These are phyloP conservation scores for Nomada hirtipes DNA, from an alignment of 2,888 invertebrate genomes.

Conservation along the genomic window DNA sequence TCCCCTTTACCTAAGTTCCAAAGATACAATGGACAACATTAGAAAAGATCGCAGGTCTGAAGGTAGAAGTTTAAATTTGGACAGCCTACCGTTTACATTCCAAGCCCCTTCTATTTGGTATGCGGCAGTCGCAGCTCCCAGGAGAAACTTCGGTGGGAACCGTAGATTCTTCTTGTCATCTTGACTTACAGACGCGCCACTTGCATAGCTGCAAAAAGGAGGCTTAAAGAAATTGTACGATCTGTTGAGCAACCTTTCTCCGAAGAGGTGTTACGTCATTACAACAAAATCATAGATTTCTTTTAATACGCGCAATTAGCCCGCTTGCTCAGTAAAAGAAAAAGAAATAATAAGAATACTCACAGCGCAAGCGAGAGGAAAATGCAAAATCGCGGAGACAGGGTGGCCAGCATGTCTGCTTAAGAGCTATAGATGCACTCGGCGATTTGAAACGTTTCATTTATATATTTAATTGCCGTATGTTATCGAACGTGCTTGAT, in stretches of 20 bases:
- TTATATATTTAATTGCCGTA: conserved; percentile 13
- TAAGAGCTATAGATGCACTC: neutral
- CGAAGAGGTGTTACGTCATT: neutral
- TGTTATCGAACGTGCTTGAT: conserved; percentile 1
- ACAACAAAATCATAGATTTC: neutral
- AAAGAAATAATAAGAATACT: conserved; percentile 11
- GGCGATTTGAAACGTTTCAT: neutral
- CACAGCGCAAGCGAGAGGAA: conserved; percentile 22
- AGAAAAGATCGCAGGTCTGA: conserved; percentile 21
- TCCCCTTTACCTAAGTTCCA: conserved; percentile 86
- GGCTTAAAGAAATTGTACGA: conserved; percentile 21
- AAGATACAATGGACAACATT: conserved; percentile 64
- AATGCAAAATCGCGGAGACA: neutral
- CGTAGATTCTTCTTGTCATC: conserved; percentile 44
- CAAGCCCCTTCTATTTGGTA: conserved; percentile 88
- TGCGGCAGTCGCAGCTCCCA: conserved; percentile 84
- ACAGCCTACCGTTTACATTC: conserved; percentile 86
- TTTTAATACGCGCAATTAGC: neutral
- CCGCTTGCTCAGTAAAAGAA: too few species aligned
- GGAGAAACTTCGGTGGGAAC: conserved; percentile 69
- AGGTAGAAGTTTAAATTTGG: conserved; percentile 38
- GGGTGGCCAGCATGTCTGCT: conserved; percentile 1
- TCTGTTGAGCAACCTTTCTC: neutral
- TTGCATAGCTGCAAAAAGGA: conserved; percentile 42
- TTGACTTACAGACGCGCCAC: conserved; percentile 5